A percentile compares a stretch with the other conserved stretches of the same genome.
phyloP scores from a whole-genome alignment of 1,140 invertebrate genomes.

The Lerema accius region DNA sequence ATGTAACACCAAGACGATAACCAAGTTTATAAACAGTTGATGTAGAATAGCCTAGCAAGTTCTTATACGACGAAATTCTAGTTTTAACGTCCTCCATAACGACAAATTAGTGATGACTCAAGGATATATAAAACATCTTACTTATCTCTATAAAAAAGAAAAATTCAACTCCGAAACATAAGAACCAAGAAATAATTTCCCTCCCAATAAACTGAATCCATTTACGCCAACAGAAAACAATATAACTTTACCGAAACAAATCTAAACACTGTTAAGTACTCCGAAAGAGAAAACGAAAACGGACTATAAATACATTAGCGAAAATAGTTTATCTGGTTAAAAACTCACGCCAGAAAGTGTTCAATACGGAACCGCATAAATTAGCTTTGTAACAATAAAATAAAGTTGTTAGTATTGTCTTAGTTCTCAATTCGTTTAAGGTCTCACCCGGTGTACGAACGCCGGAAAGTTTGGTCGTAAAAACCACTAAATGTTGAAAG shows the following conservation, averaged over 20 bases:
- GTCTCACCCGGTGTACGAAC: slow-evolving; percentile 9
- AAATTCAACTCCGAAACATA: no score
- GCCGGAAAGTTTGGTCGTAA: slow-evolving; percentile 19
- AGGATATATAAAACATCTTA: no score
- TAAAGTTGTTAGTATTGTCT: slow-evolving; percentile 25
- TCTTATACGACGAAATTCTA: no score
- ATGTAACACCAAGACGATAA: no score
- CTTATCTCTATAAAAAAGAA: no score
- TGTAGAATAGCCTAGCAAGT: no score
- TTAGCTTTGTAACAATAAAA: slow-evolving; percentile 23
- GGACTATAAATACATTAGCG: background rate
- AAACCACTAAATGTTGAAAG: slow-evolving; percentile 27
- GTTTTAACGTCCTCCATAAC: no score
- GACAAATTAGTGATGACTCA: no score
- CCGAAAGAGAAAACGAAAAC: background rate
- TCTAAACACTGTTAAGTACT: background rate
- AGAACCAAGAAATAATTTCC: background rate
- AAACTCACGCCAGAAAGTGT: slow-evolving; percentile 6
- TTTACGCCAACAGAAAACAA: background rate
- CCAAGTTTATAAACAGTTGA: no score
- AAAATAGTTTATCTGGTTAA: background rate
- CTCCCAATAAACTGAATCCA: background rate
- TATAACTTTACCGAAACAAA: background rate
- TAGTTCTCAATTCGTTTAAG: slow-evolving; percentile 28
- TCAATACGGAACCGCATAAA: slow-evolving; percentile 16